Percentiles rank a stretch among this genome's conserved stretches.
Evolutionary conservation across 2,888 invertebrate species (phyloP).

Genomic region (Aproaerema taeniolella): DNA sequence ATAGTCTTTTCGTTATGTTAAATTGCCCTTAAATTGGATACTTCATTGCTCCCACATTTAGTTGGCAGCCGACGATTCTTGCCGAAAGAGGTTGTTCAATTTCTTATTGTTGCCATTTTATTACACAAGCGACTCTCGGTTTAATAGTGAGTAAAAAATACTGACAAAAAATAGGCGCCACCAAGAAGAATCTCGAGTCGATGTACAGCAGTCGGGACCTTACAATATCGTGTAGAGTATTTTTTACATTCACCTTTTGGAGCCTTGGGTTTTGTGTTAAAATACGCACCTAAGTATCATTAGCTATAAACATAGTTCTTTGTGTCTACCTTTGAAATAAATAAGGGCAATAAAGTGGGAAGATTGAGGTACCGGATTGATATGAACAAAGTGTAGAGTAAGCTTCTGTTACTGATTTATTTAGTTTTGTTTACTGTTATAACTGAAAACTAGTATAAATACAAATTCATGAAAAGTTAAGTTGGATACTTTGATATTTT

Average conservation of each 20-base stretch:
- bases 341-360: conserved; percentile 67
- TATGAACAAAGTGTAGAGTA: conserved; percentile 41
- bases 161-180: conserved; percentile 74
- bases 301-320: conserved; percentile 74
- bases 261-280: conserved; percentile 67
- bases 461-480: too few relatives aligned
- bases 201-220: conserved; percentile 48
- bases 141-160: conserved; percentile 63
- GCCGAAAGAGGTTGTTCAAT: conserved; percentile 62
- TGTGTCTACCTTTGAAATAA: conserved; percentile 66
- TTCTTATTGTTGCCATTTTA: conserved; percentile 70
- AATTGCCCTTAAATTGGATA: too few relatives aligned
- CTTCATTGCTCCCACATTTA: too few relatives aligned
- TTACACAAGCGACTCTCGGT: conserved; percentile 58
- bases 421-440: too few relatives aligned
- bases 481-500: too few relatives aligned
- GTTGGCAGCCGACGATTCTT: conserved; percentile 41
- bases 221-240: conserved; percentile 63
- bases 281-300: conserved; percentile 76
- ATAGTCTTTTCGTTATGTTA: too few relatives aligned
- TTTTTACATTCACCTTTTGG: conserved; percentile 64
- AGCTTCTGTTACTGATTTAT: too few relatives aligned
- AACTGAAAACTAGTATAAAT: too few relatives aligned
- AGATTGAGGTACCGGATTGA: conserved; percentile 50
- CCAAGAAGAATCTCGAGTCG: conserved; percentile 44